A percentile compares a stretch with the other conserved stretches of the same genome.
Evolutionary conservation across 2,797 vertebrate species (phyloP).

Genomic region (Enteromius viviparus): DNA sequence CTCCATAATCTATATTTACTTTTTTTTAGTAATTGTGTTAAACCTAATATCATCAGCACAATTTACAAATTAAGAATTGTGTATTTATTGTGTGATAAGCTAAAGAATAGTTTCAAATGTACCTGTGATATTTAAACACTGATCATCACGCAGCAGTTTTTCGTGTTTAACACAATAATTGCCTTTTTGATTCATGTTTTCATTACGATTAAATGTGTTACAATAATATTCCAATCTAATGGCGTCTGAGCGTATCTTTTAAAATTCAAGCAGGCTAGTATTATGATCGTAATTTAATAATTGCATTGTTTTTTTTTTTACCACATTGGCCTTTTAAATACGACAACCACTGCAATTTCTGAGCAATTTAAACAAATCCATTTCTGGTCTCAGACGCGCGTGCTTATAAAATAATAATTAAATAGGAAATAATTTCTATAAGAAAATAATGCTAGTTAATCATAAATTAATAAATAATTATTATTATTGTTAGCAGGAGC

Average conservation of each 20-base stretch:
- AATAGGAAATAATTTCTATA: not conserved
- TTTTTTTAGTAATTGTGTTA: not conserved
- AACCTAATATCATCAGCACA: not conserved
- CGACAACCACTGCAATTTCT: not conserved
- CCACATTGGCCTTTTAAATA: not conserved
- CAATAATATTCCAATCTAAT: not conserved
- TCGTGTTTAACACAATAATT: not conserved
- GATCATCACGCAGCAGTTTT: not conserved
- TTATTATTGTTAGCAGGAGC: not conserved
- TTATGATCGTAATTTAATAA: conserved; percentile 5
- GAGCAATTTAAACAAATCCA: not conserved
- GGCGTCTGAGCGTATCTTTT: not conserved
- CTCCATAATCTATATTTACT: not conserved
- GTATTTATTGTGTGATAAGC: not conserved
- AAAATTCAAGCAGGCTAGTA: not conserved
- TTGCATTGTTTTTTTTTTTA: not conserved
- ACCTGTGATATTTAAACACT: not conserved
- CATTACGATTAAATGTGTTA: not conserved
- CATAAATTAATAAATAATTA: not conserved
- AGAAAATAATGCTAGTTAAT: not conserved
- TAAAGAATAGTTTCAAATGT: not conserved
- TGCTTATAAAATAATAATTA: not conserved
- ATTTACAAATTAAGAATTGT: not conserved
- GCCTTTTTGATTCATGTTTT: not conserved
- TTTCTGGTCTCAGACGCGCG: not conserved